Conservation (phyloP, 2,113 vertebrate species). For the Hippocampus mohnikei region DNA sequence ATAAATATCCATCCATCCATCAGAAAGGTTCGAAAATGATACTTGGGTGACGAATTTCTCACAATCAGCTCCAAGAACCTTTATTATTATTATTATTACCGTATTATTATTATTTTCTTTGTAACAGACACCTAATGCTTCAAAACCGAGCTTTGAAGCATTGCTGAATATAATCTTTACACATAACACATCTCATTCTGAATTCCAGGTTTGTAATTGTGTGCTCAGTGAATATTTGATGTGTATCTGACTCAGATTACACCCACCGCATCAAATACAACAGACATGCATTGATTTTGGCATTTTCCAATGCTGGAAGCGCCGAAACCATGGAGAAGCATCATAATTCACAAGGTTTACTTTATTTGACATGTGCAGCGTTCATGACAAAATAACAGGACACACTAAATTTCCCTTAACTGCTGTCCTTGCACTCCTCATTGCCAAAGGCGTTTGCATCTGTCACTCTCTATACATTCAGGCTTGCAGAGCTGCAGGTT, state of each 20-base stretch:
- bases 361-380: conserved; percentile 16
- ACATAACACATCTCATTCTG: not conserved
- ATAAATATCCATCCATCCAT: conserved; percentile 1
- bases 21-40: too few species aligned
- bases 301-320: conserved; percentile 16
- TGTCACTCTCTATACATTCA: conserved; percentile 23
- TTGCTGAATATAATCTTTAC: not conserved
- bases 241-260: conserved; percentile 9
- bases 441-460: conserved; percentile 32
- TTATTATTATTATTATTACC: too few species aligned
- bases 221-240: conserved; percentile 1
- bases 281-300: conserved; percentile 21
- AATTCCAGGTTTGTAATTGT: not conserved
- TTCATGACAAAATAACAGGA: conserved; percentile 43
- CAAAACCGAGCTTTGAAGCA: not conserved
- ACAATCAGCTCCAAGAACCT: too few species aligned
- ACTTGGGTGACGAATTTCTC: too few species aligned
- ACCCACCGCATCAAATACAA: conserved; percentile 38
- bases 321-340: conserved; percentile 2
- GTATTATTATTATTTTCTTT: too few species aligned
- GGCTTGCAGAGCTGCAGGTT: conserved; percentile 6
- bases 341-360: conserved; percentile 31
- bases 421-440: conserved; percentile 17
- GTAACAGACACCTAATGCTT: not conserved
- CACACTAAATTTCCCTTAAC: conserved; percentile 28